Percentiles rank a stretch among this genome's conserved stretches.
These are phyloP conservation scores for Triops longicaudatus DNA, from an alignment of 1,140 invertebrate genomes.

Conservation along the genomic window DNA sequence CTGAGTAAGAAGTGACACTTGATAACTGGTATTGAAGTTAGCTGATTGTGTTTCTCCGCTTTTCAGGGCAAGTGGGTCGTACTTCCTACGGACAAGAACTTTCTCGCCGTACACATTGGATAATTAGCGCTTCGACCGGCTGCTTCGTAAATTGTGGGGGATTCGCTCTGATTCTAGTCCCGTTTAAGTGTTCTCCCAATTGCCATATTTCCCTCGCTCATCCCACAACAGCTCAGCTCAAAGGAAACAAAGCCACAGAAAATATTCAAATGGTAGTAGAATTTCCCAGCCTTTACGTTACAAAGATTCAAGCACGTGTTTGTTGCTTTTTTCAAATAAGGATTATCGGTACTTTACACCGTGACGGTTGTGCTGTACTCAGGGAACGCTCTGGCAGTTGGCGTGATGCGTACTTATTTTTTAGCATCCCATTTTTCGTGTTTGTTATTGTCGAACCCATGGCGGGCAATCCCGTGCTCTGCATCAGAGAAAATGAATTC, in stretches of 20 bases:
- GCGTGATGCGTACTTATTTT: not conserved
- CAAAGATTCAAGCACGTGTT: not conserved
- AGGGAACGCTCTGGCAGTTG: not conserved
- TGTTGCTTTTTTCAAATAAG: not conserved
- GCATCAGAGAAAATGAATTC: too few relatives aligned
- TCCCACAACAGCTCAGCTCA: not conserved
- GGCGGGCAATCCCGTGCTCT: too few relatives aligned
- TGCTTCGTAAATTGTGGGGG: not conserved
- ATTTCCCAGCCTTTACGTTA: not conserved
- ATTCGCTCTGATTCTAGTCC: constrained; percentile 1
- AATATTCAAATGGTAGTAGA: too few relatives aligned
- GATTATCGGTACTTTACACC: not conserved
- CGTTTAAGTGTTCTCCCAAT: not conserved
- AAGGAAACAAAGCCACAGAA: too few relatives aligned
- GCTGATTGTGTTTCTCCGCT: too few relatives aligned
- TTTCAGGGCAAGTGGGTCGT: constrained; percentile 18
- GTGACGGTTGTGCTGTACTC: not conserved
- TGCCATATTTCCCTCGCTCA: not conserved
- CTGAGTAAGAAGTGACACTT: not conserved
- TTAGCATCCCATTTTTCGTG: not conserved
- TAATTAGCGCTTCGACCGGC: not conserved
- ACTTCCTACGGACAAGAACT: constrained; percentile 16
- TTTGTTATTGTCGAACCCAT: too few relatives aligned
- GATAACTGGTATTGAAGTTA: constrained; percentile 1
- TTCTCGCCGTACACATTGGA: not conserved